Conservation (phyloP, 2,888 invertebrate species). For the Carcina quercana region DNA sequence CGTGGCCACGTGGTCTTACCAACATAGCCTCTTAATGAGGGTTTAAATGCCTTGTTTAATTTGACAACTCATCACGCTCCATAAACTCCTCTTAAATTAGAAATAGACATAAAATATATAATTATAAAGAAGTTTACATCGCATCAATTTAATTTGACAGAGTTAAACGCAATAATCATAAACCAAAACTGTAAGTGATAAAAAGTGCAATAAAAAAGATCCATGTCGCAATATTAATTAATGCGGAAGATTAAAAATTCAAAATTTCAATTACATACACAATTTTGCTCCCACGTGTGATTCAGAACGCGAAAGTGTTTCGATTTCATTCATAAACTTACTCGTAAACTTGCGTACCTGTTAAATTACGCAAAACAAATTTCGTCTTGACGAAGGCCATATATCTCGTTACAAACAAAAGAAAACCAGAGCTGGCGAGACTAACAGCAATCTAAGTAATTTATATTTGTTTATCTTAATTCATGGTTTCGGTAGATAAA, state of each 20-base stretch:
- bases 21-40: too few species aligned
- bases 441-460: constrained; percentile 35
- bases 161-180: too few species aligned
- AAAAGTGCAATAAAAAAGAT: too few species aligned
- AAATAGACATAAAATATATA: too few species aligned
- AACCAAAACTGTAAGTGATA: too few species aligned
- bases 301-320: constrained; percentile 24
- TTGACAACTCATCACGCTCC: too few species aligned
- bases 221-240: too few species aligned
- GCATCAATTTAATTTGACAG: too few species aligned
- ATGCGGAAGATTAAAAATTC: constrained; percentile 13
- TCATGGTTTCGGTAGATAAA: constrained; percentile 51
- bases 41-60: too few species aligned
- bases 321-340: constrained; percentile 43
- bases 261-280: constrained; percentile 17
- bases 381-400: constrained; percentile 36
- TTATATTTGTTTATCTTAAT: constrained; percentile 27
- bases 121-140: too few species aligned
- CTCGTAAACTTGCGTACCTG: constrained; percentile 33
- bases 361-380: constrained; percentile 32
- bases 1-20: too few species aligned
- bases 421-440: constrained; percentile 39
- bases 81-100: too few species aligned
- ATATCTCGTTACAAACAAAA: constrained; percentile 28
- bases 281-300: constrained; percentile 14